These are phyloP conservation scores for Melitaea athalia DNA, from an alignment of 2,888 invertebrate genomes.

Conservation along the genomic window DNA sequence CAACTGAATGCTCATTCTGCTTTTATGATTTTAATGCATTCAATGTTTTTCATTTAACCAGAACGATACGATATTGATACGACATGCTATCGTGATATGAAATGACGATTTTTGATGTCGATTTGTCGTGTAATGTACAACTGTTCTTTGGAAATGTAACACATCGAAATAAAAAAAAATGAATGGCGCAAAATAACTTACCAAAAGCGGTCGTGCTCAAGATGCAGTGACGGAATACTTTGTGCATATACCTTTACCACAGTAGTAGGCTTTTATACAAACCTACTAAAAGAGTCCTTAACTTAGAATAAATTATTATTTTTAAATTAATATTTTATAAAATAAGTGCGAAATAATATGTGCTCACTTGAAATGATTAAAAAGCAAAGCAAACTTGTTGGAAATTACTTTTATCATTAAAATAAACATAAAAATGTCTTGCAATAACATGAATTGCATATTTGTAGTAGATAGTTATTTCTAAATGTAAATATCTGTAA, in stretches of 20 bases:
- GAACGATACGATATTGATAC: slow-evolving; percentile 7
- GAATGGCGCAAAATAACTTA: slow-evolving; percentile 59
- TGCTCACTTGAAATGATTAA: not conserved
- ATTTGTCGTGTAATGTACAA: slow-evolving; percentile 20
- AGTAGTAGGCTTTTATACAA: not conserved
- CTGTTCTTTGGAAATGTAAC: slow-evolving; percentile 25
- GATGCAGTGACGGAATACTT: slow-evolving; percentile 36
- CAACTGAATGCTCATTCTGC: slow-evolving; percentile 9
- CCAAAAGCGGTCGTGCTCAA: slow-evolving; percentile 49
- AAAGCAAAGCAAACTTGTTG: not conserved
- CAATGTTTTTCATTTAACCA: slow-evolving; percentile 11
- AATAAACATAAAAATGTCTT: not conserved
- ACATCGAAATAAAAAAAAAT: slow-evolving; percentile 40
- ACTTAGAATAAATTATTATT: not conserved
- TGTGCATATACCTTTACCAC: slow-evolving; percentile 30
- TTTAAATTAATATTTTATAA: not conserved
- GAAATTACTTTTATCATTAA: not conserved
- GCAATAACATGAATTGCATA: not conserved
- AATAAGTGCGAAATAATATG: not conserved
- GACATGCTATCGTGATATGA: slow-evolving; percentile 4
- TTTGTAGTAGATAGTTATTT: not conserved
- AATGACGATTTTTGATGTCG: slow-evolving; percentile 4
- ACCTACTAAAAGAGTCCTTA: not conserved
- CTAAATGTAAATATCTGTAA: not conserved
- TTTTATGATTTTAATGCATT: slow-evolving; percentile 2